Percentiles rank a stretch among this genome's conserved stretches.
Conservation (phyloP, 2,888 invertebrate species). For the Drosophila paranaensis region DNA sequence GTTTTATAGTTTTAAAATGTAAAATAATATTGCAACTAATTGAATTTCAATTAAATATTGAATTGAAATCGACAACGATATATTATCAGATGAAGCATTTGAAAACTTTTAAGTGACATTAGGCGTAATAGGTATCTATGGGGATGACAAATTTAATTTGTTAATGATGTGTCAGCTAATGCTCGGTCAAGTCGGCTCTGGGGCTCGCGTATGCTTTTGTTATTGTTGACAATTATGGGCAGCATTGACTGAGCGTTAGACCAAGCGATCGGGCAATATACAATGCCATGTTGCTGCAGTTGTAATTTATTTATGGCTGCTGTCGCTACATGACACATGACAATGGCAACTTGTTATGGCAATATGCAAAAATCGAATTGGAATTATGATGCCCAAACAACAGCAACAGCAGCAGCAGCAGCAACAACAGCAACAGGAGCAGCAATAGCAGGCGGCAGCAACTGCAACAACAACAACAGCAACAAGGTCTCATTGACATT, state of each 20-base stretch:
- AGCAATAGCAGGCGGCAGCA: constrained; percentile 31
- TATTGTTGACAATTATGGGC: constrained; percentile 77
- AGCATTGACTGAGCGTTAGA: constrained; percentile 34
- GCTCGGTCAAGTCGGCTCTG: constrained; percentile 47
- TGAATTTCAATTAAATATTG: background rate
- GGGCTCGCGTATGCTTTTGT: constrained; percentile 59
- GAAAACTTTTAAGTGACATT: constrained; percentile 11
- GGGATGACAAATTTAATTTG: constrained; percentile 58
- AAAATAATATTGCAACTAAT: background rate
- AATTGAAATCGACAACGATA: background rate
- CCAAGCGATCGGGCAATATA: constrained; percentile 63
- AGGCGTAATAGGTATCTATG: constrained; percentile 3
- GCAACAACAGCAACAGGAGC: constrained; percentile 31
- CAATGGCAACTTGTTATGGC: constrained; percentile 80
- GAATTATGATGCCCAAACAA: constrained; percentile 75
- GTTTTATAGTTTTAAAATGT: too few relatives aligned
- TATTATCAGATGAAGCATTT: background rate
- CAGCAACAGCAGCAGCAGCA: constrained; percentile 33
- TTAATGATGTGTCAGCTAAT: constrained; percentile 62
- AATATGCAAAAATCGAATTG: constrained; percentile 79
- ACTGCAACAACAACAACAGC: constrained; percentile 31
- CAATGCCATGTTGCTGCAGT: constrained; percentile 70
- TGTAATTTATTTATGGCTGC: constrained; percentile 79
- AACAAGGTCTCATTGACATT: constrained; percentile 71
- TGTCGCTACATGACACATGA: constrained; percentile 78